These are phyloP conservation scores for Ispidina lecontei DNA, from an alignment of 2,797 vertebrate genomes.

Conservation along the genomic window DNA sequence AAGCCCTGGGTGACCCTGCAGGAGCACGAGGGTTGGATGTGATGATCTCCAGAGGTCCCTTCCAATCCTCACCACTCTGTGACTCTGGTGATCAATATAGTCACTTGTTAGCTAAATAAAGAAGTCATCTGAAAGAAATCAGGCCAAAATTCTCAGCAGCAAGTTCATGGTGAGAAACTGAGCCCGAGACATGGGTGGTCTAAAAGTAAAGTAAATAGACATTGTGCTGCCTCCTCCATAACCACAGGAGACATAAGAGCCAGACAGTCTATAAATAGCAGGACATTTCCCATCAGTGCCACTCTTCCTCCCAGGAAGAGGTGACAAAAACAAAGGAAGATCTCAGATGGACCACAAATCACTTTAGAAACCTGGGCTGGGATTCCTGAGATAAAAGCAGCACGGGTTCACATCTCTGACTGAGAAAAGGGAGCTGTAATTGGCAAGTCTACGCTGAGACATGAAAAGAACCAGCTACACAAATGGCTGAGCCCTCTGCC, in stretches of 20 bases:
- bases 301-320: slow-evolving; percentile 14
- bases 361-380: slow-evolving; percentile 35
- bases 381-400: slow-evolving; percentile 37
- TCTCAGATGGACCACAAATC: slow-evolving; percentile 47
- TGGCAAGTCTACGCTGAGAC: slow-evolving; percentile 20
- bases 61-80: neutral
- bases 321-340: slow-evolving; percentile 33
- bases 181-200: neutral
- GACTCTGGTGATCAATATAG: neutral
- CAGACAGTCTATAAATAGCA: slow-evolving; percentile 34
- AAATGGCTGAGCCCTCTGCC: neutral
- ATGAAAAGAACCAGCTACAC: slow-evolving; percentile 27
- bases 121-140: neutral
- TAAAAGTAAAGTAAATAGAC: slow-evolving; percentile 25
- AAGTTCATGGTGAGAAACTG: neutral
- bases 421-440: slow-evolving; percentile 11
- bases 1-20: neutral
- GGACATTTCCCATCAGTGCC: slow-evolving; percentile 25
- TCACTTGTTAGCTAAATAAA: neutral
- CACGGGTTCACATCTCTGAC: slow-evolving; percentile 11
- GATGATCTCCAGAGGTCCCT: neutral
- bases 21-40: neutral
- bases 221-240: neutral
- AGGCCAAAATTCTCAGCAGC: neutral
- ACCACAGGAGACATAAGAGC: neutral